Base-by-base conservation (phyloP, 2,113 vertebrate species). In the Epinephelus moara region DNA sequence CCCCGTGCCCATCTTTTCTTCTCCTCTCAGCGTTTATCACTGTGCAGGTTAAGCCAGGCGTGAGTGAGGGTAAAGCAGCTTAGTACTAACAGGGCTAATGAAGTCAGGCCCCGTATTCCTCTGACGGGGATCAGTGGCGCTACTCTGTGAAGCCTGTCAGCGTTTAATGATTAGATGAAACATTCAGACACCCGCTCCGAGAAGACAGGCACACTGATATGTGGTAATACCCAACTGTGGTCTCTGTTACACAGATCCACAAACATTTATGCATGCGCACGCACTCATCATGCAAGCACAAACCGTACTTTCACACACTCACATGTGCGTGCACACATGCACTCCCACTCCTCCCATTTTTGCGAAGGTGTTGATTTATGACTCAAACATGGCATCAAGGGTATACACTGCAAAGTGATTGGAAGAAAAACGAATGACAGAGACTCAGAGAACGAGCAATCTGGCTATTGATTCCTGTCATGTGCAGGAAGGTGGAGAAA, bases 121-220 rank as follows among this genome's bases (percentile, higher is more conserved):
- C 88, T 86, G 81, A 89, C 85, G 55, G 87, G 86, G 88, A 93
- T 92, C 90, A 86, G 89, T 91, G 82, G 78, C 71, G 59, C 84
- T 74, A 57, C 79, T 91, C 90, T 88, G 82, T 87, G 90, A 90
- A 91, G 89, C 88, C 91, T 91, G 91, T 93, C 91, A 88, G 90
- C 82, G 56, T 91, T 91, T 92, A 94, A 94, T 88, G 90, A 93
- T 94, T 81, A 93, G 93, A 94, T 89, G 87, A 93, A 93, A 92
- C 84, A 88, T 92, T 87, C 87, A 89, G 85, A 85, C 82, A 61
- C 62, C 73, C 8, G 72, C 82, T 52, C 85, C 11, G 62, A 75
- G 81, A 70, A 85, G 81, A 90, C 74, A 75, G 66, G 73, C 79
- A 53, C 79, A 40, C 68, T 70, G 82, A 90, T 87, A 82, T 78